Percentiles rank a stretch among this genome's conserved stretches.
Conservation (phyloP, 2,888 invertebrate species). For the Ditula angustiorana region DNA sequence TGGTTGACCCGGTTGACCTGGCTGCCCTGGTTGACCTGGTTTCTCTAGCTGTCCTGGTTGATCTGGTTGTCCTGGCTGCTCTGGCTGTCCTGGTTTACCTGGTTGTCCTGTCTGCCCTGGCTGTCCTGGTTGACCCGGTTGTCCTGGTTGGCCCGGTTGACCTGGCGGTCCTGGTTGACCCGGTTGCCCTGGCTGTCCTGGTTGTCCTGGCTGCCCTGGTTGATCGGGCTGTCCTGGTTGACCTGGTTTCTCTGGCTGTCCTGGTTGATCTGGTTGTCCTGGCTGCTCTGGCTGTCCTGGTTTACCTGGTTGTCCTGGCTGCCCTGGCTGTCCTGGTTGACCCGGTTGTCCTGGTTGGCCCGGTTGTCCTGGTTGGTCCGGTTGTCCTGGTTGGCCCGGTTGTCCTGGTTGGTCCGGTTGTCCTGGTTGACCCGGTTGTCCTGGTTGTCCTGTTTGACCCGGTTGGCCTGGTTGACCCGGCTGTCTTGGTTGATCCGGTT, state of each 20-base stretch:
- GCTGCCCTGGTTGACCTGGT: no score
- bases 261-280: not conserved
- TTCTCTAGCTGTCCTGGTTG: not conserved
- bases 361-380: not conserved
- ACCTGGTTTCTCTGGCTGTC: not conserved
- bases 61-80: not conserved
- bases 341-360: conserved; percentile 1
- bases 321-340: conserved; percentile 7
- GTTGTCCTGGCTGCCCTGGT: not conserved
- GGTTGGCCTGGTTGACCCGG: not conserved
- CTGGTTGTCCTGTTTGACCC: not conserved
- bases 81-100: not conserved
- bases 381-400: not conserved
- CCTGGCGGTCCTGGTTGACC: not conserved
- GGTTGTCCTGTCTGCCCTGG: not conserved
- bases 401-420: conserved; percentile 4
- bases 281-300: conserved; percentile 6
- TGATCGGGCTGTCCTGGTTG: conserved; percentile 11
- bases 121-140: not conserved
- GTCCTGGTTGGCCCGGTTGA: not conserved
- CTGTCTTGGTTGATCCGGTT: not conserved
- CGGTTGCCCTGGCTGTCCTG: not conserved
- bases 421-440: not conserved
- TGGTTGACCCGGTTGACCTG: conserved; percentile 1
- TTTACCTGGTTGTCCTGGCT: conserved; percentile 6